Base-by-base conservation (phyloP, 1,140 invertebrate genomes). In the Thalassaphorura encarpata region DNA sequence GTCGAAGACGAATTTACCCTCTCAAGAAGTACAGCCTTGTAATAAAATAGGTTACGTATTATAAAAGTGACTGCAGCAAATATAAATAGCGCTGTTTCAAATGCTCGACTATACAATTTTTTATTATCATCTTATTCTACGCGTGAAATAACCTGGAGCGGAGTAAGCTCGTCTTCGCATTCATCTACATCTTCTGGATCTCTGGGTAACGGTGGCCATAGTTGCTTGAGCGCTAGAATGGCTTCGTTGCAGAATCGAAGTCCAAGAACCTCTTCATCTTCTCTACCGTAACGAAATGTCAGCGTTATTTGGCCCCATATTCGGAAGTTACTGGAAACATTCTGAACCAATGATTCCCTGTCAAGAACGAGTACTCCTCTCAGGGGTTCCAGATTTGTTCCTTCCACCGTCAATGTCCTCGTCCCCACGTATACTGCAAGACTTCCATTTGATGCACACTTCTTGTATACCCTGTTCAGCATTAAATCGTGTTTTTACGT, bases 211-310 rank as follows among this genome's bases (percentile, higher is more conserved):
- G 75, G 76, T 1, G 88, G 88, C 73, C 87, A 89, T 28, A 91
- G 77, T 69, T 91, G 87, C 39, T 84, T 81, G 21, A 89, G 72
- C 64, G 85, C 87, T 78, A 93, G 85, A 60, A 87, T 82, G 36
- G 87, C 84, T 71, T 93, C 89, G 68, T 91, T 91, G 73, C 86
- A 89, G 72, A 93, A 92, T 68, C 87, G 86, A 54, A 93, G 72
- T 0, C 89, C 89, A 86, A 93, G 90, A 15, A 91, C 87, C 70
- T 93, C 88, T 68, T 92, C 88, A 68, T 93, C 88, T 73, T 92
- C 89, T 33, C 89, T 74, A 0, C 89, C 88, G 67, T 92, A 91
- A 51, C 89, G 84, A 70, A 90, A 91, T 26, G 85, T 89, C 52
- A 90, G 69, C 0, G 85, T 87, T 31, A 91, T 78, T 73, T 90